Conservation (phyloP, 2,113 vertebrate genomes). For the Daboia siamensis region DNA sequence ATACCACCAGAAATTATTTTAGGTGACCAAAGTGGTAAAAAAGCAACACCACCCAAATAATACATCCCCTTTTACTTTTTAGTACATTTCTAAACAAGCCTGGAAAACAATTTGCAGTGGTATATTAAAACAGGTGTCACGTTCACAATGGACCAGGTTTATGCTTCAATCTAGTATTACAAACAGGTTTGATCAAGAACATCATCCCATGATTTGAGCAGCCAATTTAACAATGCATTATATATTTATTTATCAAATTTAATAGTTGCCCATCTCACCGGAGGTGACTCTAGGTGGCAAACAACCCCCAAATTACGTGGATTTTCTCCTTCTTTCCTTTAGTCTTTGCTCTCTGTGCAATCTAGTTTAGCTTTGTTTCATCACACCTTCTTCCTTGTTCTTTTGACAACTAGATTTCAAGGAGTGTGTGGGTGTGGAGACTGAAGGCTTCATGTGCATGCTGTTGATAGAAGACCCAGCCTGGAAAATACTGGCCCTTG, state of each 20-base stretch:
- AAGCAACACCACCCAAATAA: background rate
- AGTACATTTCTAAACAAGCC: background rate
- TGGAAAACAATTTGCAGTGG: slow-evolving; percentile 24
- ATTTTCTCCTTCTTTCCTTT: background rate
- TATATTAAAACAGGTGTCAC: background rate
- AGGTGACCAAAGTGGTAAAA: background rate
- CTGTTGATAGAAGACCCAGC: background rate
- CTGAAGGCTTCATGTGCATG: too few relatives aligned
- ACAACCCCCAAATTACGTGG: too few relatives aligned
- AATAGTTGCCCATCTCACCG: too few relatives aligned
- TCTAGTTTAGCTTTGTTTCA: background rate
- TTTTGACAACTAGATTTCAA: background rate
- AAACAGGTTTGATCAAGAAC: background rate
- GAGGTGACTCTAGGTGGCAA: too few relatives aligned
- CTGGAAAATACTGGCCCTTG: background rate
- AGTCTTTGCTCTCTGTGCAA: background rate
- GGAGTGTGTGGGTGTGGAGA: too few relatives aligned
- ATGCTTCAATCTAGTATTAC: background rate
- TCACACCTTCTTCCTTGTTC: background rate
- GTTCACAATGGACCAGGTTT: slow-evolving; percentile 11
- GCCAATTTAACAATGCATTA: background rate
- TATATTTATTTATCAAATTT: too few relatives aligned
- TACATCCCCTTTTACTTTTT: background rate
- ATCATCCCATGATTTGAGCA: background rate
- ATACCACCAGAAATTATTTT: too few relatives aligned